Conservation (phyloP, 2,888 invertebrate species). For the Cephus pygmeus region DNA sequence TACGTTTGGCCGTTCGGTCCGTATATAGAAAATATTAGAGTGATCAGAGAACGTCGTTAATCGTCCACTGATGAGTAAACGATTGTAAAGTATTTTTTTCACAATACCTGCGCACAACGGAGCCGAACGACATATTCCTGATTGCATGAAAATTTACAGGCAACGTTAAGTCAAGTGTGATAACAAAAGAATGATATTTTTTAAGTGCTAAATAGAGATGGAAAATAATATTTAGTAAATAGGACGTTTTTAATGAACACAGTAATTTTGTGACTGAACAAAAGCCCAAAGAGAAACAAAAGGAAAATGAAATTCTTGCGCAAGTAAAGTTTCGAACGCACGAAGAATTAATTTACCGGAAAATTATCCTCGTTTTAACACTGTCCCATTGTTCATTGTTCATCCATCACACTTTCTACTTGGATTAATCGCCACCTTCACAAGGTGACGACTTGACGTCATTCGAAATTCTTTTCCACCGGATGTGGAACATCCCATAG, state of each 20-base stretch:
- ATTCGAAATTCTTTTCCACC: neutral
- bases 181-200: conserved; percentile 28
- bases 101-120: conserved; percentile 67
- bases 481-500: neutral
- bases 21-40: neutral
- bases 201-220: neutral
- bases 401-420: conserved; percentile 23
- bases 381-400: conserved; percentile 15
- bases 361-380: conserved; percentile 21
- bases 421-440: conserved; percentile 12
- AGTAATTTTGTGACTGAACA: neutral
- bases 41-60: neutral
- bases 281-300: neutral
- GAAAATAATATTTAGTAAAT: neutral
- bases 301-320: neutral
- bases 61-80: neutral
- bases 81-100: conserved; percentile 11
- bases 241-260: neutral
- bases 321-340: neutral
- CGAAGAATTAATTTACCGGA: conserved; percentile 9
- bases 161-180: conserved; percentile 1
- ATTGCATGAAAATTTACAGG: conserved; percentile 56
- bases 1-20: neutral
- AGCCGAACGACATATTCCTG: conserved; percentile 68
- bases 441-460: neutral